Evolutionary conservation across 2,888 invertebrate species (phyloP).

Genomic region (Asteroscopus sphinx): DNA sequence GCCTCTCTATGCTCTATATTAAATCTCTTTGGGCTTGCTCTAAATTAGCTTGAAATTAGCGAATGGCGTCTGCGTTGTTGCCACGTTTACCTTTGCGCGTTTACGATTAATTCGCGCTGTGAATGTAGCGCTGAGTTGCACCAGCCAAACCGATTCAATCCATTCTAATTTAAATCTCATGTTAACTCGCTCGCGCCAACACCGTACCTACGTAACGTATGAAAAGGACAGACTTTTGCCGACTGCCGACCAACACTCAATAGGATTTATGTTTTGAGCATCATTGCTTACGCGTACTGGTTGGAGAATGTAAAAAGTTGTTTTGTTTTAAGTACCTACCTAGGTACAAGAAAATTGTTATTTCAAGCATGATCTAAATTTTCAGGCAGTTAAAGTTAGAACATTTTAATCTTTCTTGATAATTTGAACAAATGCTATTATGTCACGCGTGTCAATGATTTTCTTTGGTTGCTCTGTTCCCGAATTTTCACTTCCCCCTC

Average conservation of each 20-base stretch:
- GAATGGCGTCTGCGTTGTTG: conserved; percentile 59
- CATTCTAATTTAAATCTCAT: conserved; percentile 59
- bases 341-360: conserved; percentile 1
- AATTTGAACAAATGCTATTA: conserved; percentile 20
- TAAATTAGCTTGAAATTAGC: conserved; percentile 43
- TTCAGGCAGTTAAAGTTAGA: conserved; percentile 40
- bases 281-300: conserved; percentile 25
- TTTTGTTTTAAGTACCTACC: conserved; percentile 18
- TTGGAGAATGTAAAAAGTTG: conserved; percentile 16
- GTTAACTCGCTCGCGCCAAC: conserved; percentile 61
- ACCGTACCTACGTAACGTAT: conserved; percentile 38
- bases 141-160: conserved; percentile 57
- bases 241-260: conserved; percentile 33
- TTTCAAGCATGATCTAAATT: conserved; percentile 10
- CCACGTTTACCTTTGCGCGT: conserved; percentile 69
- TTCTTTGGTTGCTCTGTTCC: conserved; percentile 2
- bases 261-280: conserved; percentile 46
- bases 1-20: no score
- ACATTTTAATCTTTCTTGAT: conserved; percentile 4
- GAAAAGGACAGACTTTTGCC: conserved; percentile 50
- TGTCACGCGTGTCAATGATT: conserved; percentile 22
- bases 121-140: conserved; percentile 61
- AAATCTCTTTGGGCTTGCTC: no score
- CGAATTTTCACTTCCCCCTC: not conserved
- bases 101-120: conserved; percentile 69